Base-by-base conservation (phyloP, 2,113 vertebrate species). In the Chrysochloris asiatica region DNA sequence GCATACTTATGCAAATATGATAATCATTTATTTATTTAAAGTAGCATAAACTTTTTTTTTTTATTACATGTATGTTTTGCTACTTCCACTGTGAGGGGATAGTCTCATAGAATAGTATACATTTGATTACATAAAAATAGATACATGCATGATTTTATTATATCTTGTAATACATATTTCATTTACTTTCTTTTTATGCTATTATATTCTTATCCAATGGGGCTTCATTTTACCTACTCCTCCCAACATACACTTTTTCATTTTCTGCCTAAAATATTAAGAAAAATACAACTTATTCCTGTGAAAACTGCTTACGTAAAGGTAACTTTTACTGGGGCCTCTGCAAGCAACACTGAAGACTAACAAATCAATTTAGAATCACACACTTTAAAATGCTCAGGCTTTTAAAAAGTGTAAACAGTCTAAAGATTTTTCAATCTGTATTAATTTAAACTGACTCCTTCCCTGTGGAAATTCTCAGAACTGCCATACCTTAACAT, bases 301-400 rank as follows among this genome's bases (percentile, higher is more conserved):
- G 13, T n/a, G 45, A 86, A 93, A 75, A 56, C 54, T 50, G 12
- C 67, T 93, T 96, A 79, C 67, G 78, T 82, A 79, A 21, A 82
- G 24, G 11, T 69, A 89, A 80, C 8, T 82, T 91, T 82, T 8
- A 26, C 3, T 50, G 30, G 5, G 82, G 78, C 63, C 89, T 79
- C 45, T 89, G 11, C 7, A 72, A 85, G 17, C 24, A 79, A 67
- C 22, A 89, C n/a, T 91, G 10, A 76, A n/a, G 36, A 67, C 9
- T 72, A 77, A 79, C 22, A 69, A 54, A 92, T 88, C 65, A 72
- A 86, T 94, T 92, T 73, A 56, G 33, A 80, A 28, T 63, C 61
- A 77, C 91, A 71, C 75, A 86, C 8, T 83, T 30, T 95, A 67
- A 90, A 88, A 28, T 26, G 2, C 28, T 71, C 33, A 48, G 21